phyloP scores from a whole-genome alignment of 2,888 invertebrate genomes.

The Hesperia comma region DNA sequence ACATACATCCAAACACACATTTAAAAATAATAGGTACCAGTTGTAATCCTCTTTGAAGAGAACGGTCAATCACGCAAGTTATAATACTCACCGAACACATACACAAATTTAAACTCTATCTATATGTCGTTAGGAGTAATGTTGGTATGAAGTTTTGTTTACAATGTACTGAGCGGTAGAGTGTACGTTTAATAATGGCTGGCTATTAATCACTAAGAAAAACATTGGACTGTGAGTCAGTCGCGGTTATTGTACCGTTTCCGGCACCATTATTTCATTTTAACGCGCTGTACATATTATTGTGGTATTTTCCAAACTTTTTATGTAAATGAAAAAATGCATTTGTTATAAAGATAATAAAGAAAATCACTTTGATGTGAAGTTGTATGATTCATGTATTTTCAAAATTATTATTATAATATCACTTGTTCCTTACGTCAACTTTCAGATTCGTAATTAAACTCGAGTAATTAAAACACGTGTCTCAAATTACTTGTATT shows the following conservation, averaged over 20 bases:
- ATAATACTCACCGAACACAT: not conserved
- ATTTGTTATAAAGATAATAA: no score
- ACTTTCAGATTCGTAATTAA: no score
- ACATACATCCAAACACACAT: slow-evolving; percentile 41
- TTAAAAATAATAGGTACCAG: slow-evolving; percentile 17
- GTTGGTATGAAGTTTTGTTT: not conserved
- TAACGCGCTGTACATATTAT: slow-evolving; percentile 5
- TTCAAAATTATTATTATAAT: no score
- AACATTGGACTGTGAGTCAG: slow-evolving; percentile 41
- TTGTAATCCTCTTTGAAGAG: slow-evolving; percentile 25
- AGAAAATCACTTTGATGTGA: no score
- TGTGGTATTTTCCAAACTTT: slow-evolving; percentile 2
- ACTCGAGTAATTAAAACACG: no score
- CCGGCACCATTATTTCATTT: slow-evolving; percentile 24
- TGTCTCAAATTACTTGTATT: no score
- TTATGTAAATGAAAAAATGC: no score
- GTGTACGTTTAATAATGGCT: slow-evolving; percentile 38
- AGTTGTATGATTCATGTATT: no score
- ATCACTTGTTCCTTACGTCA: no score
- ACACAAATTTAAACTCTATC: slow-evolving; percentile 6
- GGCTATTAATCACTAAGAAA: slow-evolving; percentile 42
- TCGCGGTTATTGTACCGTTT: slow-evolving; percentile 39
- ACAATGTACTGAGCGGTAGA: not conserved
- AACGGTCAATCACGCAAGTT: slow-evolving; percentile 6
- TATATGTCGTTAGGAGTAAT: not conserved